Conservation (phyloP, 2,888 invertebrate genomes). For the Spilosoma lubricipeda region DNA sequence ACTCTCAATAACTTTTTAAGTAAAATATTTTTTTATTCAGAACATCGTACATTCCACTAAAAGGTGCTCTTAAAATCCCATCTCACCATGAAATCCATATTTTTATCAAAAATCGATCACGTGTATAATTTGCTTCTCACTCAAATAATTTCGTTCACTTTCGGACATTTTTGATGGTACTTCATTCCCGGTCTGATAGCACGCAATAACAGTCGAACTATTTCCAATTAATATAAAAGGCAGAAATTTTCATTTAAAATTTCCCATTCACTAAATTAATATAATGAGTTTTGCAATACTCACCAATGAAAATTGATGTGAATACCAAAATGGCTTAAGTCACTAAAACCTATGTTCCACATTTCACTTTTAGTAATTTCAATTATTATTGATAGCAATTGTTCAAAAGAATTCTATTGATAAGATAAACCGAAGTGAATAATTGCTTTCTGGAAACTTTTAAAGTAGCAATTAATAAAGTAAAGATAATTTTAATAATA, state of each 20-base stretch:
- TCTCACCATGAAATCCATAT: not conserved
- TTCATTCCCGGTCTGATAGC: slow-evolving; percentile 8
- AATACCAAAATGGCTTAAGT: slow-evolving; percentile 10
- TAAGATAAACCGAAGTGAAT: not conserved
- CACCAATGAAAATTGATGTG: slow-evolving; percentile 12
- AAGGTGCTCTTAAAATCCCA: not conserved
- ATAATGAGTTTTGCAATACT: not conserved
- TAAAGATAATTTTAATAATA: not conserved
- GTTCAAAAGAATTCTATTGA: not conserved
- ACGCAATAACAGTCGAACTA: not conserved
- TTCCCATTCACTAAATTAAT: not conserved
- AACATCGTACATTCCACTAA: not conserved
- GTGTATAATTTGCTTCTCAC: not conserved
- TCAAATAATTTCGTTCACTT: slow-evolving; percentile 12
- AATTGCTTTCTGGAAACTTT: not conserved
- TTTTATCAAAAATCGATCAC: not conserved
- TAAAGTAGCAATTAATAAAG: not conserved
- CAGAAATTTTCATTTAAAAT: not conserved
- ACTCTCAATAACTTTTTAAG: not conserved
- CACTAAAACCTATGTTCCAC: slow-evolving; percentile 13
- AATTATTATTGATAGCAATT: not conserved
- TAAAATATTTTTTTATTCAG: not conserved
- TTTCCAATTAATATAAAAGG: not conserved
- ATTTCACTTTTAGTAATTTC: slow-evolving; percentile 4
- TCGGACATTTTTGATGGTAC: slow-evolving; percentile 2